Conservation (phyloP, 2,113 vertebrate species). For the Cyanistes caeruleus region DNA sequence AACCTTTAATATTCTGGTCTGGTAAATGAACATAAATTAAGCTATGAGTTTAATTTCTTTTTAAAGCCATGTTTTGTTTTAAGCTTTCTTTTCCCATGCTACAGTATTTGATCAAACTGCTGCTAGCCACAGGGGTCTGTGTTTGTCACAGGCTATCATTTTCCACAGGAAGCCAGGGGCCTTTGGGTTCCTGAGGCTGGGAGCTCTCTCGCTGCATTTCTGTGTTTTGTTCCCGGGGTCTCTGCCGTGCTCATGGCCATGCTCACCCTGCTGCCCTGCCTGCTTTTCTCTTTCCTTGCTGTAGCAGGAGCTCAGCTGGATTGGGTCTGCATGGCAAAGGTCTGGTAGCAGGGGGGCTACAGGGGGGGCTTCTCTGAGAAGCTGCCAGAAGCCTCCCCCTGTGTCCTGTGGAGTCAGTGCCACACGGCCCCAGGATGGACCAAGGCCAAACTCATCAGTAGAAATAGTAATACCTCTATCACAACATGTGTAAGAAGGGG, state of each 20-base stretch:
- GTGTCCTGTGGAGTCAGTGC: rapidly evolving
- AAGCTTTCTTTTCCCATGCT: neutral
- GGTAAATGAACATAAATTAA: neutral
- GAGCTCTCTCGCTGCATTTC: neutral
- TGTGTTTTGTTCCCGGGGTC: rapidly evolving
- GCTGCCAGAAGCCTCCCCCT: neutral
- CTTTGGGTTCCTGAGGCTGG: neutral
- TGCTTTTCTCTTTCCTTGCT: neutral
- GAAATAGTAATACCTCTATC: too few relatives aligned
- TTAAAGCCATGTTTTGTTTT: neutral
- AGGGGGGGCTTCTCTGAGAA: neutral
- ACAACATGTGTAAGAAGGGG: neutral
- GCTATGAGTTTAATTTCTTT: neutral
- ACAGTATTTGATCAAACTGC: neutral
- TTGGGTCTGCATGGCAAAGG: neutral
- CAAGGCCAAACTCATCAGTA: neutral
- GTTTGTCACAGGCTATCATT: neutral
- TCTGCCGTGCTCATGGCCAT: rapidly evolving
- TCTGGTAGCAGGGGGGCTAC: neutral
- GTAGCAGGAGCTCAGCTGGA: rapidly evolving
- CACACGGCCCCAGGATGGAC: neutral
- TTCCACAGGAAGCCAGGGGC: neutral
- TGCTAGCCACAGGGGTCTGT: neutral
- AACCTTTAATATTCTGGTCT: neutral
- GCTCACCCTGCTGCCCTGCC: neutral